Base-by-base conservation (phyloP, 2,888 invertebrate genomes). In the Taenaris catops region DNA sequence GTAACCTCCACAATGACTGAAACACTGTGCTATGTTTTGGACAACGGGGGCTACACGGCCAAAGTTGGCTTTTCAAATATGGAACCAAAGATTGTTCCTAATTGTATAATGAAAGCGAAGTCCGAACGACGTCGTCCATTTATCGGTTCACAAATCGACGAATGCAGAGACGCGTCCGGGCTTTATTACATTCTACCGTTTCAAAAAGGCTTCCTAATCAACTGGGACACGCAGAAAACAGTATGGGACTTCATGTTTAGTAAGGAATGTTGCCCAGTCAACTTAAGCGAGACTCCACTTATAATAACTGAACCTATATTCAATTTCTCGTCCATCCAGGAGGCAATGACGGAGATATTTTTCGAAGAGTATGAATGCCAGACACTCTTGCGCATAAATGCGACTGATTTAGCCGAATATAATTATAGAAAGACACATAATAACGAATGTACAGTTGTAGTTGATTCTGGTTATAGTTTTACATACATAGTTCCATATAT, bases 31-130 rank as follows among this genome's bases (percentile, higher is more conserved):
- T 90, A 91, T 62, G 90, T 96, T 34, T 68, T 96, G 23, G 98
- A 98, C 65, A 97, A 96, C 87, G 98, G 98, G 7, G 97, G 93
- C 0, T 93, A 93, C 61, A 91, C 91, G 0, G 92, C 94, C 0
- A 98, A 98, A 90, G 92, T 93, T 35, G 97, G 96, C n/a, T 89
- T 92, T 55, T 90, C 94, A 1, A 89, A 88, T 3, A 89, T 89
- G 50, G 81, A 91, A 38, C 93, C 96, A 3, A 92, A 90, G 58
- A 64, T 95, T 7, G 89, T 97, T 29, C 97, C 98, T 0, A 99
- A 99, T 76, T 97, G 96, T 60, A 95, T 99, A 12, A 96, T 97
- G 91, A 99, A 99, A 88, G 98, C 98, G 0, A 99, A 98, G 76
- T 96, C 96, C 31, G 99, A 99, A 73, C 87, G 97, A 33, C 91